phyloP scores from a whole-genome alignment of 2,797 vertebrate genomes.

The Crypturellus tataupa region DNA sequence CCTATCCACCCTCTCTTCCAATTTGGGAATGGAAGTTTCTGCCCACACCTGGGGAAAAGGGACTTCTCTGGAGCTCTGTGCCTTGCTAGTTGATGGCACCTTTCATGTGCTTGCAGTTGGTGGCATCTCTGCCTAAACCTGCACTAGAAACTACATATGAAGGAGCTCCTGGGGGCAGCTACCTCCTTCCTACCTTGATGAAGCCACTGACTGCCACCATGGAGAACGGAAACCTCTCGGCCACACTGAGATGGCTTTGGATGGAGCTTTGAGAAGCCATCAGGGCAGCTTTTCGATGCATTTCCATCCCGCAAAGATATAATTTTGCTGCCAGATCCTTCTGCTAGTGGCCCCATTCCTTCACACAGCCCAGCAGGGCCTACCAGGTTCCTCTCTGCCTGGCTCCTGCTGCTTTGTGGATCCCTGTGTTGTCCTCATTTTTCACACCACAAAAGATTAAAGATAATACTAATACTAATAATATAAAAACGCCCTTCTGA shows the following conservation, averaged over 20 bases:
- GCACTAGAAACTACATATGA: not conserved
- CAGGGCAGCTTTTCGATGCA: not conserved
- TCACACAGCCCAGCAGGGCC: not conserved
- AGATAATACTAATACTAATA: constrained; percentile 83
- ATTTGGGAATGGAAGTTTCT: not conserved
- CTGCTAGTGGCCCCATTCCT: constrained; percentile 50
- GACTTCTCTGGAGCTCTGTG: not conserved
- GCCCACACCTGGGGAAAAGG: not conserved
- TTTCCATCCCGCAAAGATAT: not conserved
- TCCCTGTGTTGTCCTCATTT: constrained; percentile 77
- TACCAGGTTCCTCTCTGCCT: not conserved
- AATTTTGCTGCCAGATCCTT: not conserved
- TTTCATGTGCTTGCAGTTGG: rapidly evolving
- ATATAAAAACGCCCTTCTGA: constrained; percentile 78
- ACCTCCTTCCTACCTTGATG: not conserved
- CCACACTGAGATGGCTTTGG: not conserved
- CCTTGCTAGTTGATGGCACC: not conserved
- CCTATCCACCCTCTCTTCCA: not conserved
- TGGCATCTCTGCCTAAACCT: not conserved
- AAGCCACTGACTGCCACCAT: not conserved
- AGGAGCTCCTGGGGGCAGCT: not conserved
- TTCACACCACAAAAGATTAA: constrained; percentile 84
- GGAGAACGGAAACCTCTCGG: not conserved
- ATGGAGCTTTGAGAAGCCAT: not conserved
- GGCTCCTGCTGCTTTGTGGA: constrained; percentile 42